Percentiles rank a stretch among this genome's conserved stretches.
Evolutionary conservation across 2,113 vertebrate genomes (phyloP).

Genomic region (Podiceps cristatus): DNA sequence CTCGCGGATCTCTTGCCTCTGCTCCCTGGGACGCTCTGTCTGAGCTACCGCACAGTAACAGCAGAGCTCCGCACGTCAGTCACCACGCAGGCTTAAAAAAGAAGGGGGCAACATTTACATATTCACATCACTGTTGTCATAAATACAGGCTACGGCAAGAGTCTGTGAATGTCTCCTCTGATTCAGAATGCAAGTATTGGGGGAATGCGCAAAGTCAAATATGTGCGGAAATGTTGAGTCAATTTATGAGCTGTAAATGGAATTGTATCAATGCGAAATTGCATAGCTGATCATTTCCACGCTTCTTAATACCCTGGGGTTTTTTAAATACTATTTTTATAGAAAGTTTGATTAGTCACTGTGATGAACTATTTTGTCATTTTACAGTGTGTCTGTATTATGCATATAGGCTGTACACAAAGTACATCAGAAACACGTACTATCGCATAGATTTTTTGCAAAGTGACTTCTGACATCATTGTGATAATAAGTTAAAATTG

Average conservation of each 20-base stretch:
- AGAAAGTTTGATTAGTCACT: neutral
- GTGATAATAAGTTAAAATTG: neutral
- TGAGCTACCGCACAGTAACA: rapidly evolving
- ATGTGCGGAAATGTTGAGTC: neutral
- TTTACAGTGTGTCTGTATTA: neutral
- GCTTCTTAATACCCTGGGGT: neutral
- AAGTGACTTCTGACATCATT: neutral
- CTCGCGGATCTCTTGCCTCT: neutral
- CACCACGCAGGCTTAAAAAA: neutral
- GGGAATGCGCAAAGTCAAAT: neutral
- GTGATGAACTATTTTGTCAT: neutral
- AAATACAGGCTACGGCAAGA: neutral
- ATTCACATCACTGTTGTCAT: neutral
- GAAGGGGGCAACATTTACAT: neutral
- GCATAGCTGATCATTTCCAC: neutral
- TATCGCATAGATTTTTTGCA: neutral
- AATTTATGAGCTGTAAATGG: conserved; percentile 24
- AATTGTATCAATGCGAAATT: neutral
- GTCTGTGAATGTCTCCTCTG: rapidly evolving
- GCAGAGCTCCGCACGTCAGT: neutral
- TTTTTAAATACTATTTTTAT: neutral
- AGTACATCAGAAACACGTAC: neutral
- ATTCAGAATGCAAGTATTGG: neutral
- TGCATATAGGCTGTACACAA: neutral
- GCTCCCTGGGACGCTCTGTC: neutral